Percentiles rank a stretch among this genome's conserved stretches.
These are phyloP conservation scores for Periphyllus acericola DNA, from an alignment of 2,888 invertebrate species.

Conservation along the genomic window DNA sequence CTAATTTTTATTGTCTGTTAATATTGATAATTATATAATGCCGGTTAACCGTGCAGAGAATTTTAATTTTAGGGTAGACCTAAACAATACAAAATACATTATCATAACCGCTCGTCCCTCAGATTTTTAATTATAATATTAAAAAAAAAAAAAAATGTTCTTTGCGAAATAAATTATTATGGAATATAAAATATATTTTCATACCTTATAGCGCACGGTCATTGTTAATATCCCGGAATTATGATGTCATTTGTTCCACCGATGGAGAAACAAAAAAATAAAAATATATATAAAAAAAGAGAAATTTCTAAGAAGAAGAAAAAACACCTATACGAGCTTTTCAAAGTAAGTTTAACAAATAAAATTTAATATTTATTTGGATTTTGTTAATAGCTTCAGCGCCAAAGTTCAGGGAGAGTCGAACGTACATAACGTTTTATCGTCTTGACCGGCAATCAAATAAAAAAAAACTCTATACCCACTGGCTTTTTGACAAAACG, in stretches of 20 bases:
- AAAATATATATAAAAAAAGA: background rate
- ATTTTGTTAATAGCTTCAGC: background rate
- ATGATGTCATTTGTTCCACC: background rate
- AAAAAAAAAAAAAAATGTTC: too few species aligned
- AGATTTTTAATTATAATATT: background rate
- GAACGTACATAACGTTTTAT: conserved; percentile 19
- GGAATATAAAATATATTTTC: background rate
- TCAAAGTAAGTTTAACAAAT: conserved; percentile 5
- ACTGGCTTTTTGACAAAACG: conserved; percentile 37
- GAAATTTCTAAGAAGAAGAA: background rate
- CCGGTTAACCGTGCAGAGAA: conserved; percentile 30
- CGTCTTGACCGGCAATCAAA: conserved; percentile 10
- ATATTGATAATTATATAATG: conserved; percentile 23
- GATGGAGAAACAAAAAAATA: background rate
- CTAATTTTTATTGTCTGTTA: background rate
- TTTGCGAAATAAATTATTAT: background rate
- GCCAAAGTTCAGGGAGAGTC: background rate
- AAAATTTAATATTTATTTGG: conserved; percentile 38
- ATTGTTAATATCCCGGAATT: background rate
- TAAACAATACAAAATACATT: conserved; percentile 8
- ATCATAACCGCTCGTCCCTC: conserved; percentile 4
- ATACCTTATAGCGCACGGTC: background rate
- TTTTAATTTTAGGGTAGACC: conserved; percentile 32
- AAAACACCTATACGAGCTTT: background rate
- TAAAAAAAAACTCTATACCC: conserved; percentile 8